Evolutionary conservation across 1,140 invertebrate species (phyloP).

Genomic region (Manduca sexta): DNA sequence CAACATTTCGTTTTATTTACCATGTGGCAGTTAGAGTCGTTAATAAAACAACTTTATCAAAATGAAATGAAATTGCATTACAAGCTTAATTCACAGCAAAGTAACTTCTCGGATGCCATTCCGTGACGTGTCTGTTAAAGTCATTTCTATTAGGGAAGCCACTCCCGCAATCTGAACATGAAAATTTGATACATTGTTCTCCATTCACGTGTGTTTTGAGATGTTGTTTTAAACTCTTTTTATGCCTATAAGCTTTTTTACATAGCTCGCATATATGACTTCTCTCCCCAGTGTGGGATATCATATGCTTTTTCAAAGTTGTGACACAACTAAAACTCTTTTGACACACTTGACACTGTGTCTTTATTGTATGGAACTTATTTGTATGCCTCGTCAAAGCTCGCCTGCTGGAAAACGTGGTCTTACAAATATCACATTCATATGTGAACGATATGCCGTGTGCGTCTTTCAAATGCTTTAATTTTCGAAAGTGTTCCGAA

Average conservation of each 20-base stretch:
- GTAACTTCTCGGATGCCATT: constrained; percentile 38
- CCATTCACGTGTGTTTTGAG: constrained; percentile 73
- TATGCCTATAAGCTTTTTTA: constrained; percentile 75
- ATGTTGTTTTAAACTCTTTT: constrained; percentile 80
- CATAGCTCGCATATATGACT: constrained; percentile 74
- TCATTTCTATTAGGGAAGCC: constrained; percentile 45
- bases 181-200: constrained; percentile 53
- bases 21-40: too few species aligned
- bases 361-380: constrained; percentile 68
- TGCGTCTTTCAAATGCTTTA: constrained; percentile 43
- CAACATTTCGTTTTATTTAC: too few species aligned
- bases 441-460: constrained; percentile 46
- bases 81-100: constrained; percentile 17
- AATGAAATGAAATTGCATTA: not conserved
- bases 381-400: constrained; percentile 54
- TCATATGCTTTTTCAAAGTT: constrained; percentile 80
- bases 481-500: constrained; percentile 40
- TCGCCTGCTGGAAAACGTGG: constrained; percentile 35
- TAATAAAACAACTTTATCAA: too few species aligned
- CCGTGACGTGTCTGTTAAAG: constrained; percentile 37
- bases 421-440: constrained; percentile 39
- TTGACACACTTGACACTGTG: constrained; percentile 65
- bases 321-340: constrained; percentile 72
- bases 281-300: constrained; percentile 77
- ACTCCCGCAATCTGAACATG: constrained; percentile 63